phyloP scores from a whole-genome alignment of 2,113 vertebrate genomes.

The Vombatus ursinus region DNA sequence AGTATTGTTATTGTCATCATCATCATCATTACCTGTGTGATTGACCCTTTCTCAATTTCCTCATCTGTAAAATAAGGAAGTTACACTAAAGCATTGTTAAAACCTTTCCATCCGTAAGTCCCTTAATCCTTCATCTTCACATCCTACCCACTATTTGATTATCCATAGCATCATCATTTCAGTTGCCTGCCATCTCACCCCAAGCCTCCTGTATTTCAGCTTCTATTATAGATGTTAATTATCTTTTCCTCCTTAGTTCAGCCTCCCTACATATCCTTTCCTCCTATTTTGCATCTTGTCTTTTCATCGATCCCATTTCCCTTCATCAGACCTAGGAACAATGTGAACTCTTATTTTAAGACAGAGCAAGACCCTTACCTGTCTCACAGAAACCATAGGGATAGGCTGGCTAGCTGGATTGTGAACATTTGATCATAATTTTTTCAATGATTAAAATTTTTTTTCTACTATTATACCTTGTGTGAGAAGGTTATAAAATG shows the following conservation, averaged over 20 bases:
- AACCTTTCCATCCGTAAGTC: neutral
- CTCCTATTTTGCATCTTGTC: neutral
- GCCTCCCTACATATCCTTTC: neutral
- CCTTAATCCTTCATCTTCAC: neutral
- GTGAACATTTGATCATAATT: neutral
- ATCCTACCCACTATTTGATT: neutral
- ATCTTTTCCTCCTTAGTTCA: neutral
- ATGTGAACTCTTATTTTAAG: neutral
- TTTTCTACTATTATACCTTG: neutral
- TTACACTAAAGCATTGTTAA: neutral
- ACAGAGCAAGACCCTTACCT: neutral
- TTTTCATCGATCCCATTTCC: neutral
- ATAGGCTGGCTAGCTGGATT: neutral
- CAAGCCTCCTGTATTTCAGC: neutral
- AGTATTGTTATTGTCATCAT: too few species aligned
- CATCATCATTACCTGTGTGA: neutral
- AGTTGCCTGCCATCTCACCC: neutral
- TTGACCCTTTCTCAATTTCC: slow-evolving; percentile 13
- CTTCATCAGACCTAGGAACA: neutral
- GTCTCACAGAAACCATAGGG: neutral
- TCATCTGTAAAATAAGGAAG: slow-evolving; percentile 9
- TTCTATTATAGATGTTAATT: neutral
- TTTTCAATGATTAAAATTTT: neutral
- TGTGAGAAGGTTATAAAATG: neutral
- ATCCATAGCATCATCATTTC: neutral